phyloP scores from a whole-genome alignment of 2,797 vertebrate genomes.

The Chrysolophus pictus region DNA sequence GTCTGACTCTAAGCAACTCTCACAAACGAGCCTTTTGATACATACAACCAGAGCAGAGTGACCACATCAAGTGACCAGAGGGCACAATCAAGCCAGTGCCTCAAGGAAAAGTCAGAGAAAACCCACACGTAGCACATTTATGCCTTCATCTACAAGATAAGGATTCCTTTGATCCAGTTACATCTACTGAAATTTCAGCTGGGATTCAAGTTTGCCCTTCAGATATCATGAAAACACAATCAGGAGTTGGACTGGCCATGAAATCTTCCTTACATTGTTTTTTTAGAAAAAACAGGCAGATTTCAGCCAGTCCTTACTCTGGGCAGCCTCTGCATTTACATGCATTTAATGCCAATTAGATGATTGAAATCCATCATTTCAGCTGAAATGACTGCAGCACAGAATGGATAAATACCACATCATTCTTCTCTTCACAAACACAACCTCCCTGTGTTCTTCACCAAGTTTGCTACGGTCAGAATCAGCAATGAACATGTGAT shows the following conservation, averaged over 20 bases:
- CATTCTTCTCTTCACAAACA: not conserved
- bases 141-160: not conserved
- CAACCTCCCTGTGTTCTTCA: not conserved
- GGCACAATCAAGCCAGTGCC: not conserved
- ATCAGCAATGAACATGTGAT: accelerated
- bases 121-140: not conserved
- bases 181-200: not conserved
- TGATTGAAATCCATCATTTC: not conserved
- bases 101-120: not conserved
- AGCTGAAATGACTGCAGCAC: accelerated
- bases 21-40: not conserved
- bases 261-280: not conserved
- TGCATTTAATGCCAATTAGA: not conserved
- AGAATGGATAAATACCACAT: accelerated
- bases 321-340: not conserved
- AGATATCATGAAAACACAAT: not conserved
- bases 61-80: not conserved
- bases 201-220: not conserved
- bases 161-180: constrained; percentile 26
- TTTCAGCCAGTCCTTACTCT: not conserved
- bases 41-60: not conserved
- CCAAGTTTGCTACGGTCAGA: not conserved
- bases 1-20: not conserved
- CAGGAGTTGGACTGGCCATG: accelerated
- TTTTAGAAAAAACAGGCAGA: not conserved